These are phyloP conservation scores for Sebastes variabilis DNA, from an alignment of 2,797 vertebrate species.

Conservation along the genomic window DNA sequence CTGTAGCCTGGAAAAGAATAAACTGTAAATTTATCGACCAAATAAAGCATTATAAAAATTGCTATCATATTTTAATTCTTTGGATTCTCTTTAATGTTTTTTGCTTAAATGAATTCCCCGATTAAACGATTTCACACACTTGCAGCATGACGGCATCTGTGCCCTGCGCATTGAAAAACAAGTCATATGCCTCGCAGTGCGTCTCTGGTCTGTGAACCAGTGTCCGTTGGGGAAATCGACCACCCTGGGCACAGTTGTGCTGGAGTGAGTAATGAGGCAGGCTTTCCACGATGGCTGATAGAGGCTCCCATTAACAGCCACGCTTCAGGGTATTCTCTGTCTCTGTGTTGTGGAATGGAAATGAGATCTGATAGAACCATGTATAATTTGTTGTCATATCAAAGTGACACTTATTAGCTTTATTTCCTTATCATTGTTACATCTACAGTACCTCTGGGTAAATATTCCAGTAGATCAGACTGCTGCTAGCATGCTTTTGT, in stretches of 20 bases:
- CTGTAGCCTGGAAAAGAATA: constrained; percentile 13
- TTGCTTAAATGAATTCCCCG: constrained; percentile 40
- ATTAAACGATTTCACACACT: constrained; percentile 43
- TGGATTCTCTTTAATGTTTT: constrained; percentile 7
- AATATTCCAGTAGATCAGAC: constrained; percentile 55
- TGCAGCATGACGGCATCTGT: constrained; percentile 61
- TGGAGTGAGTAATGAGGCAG: constrained; percentile 83
- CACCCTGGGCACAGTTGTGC: constrained; percentile 79
- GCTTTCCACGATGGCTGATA: constrained; percentile 78
- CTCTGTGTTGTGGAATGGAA: constrained; percentile 75
- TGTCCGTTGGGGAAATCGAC: constrained; percentile 72
- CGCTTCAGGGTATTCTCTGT: constrained; percentile 80
- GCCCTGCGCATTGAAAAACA: constrained; percentile 59
- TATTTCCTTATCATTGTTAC: constrained; percentile 79
- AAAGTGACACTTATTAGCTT: constrained; percentile 85
- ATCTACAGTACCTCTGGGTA: constrained; percentile 78
- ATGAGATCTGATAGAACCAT: constrained; percentile 81
- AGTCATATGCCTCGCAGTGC: constrained; percentile 54
- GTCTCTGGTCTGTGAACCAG: constrained; percentile 72
- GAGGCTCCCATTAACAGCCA: constrained; percentile 80
- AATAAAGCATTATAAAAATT: not conserved
- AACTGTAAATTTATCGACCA: constrained; percentile 3
- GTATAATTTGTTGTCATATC: constrained; percentile 85
- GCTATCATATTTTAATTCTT: not conserved
- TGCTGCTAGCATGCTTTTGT: constrained; percentile 51